Percentiles rank a stretch among this genome's conserved stretches.
Evolutionary conservation across 1,140 invertebrate genomes (phyloP).

Genomic region (Drosophila neocordata): DNA sequence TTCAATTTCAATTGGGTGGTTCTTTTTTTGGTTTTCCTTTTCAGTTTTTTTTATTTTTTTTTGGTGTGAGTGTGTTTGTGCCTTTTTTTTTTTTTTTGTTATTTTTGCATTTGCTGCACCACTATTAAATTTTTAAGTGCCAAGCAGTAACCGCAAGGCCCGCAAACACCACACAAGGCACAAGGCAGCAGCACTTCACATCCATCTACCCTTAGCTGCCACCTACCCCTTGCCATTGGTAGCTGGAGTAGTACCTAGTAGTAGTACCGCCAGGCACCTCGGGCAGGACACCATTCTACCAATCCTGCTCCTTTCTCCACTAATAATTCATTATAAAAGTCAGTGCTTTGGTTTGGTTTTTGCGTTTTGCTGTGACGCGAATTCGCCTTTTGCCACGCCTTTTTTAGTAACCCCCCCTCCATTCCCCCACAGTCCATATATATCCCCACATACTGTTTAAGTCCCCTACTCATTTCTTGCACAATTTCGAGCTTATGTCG

Average conservation of each 20-base stretch:
- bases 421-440: no score
- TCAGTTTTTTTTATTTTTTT: slow-evolving; percentile 20
- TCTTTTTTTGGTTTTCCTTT: background rate
- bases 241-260: background rate
- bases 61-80: slow-evolving; percentile 3
- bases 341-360: slow-evolving; percentile 79
- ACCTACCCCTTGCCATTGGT: background rate
- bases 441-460: background rate
- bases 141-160: slow-evolving; percentile 66
- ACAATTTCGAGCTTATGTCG: slow-evolving; percentile 70
- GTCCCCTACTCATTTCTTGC: background rate
- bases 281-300: slow-evolving; percentile 13
- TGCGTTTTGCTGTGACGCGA: slow-evolving; percentile 76
- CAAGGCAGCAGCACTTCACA: background rate
- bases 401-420: background rate
- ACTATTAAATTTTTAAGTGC: slow-evolving; percentile 80
- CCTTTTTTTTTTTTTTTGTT: slow-evolving; percentile 13
- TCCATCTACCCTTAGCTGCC: background rate
- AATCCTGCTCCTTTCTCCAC: slow-evolving; percentile 40
- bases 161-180: slow-evolving; percentile 72
- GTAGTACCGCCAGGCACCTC: slow-evolving; percentile 32
- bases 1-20: slow-evolving; percentile 1
- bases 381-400: slow-evolving; percentile 48
- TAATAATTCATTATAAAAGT: slow-evolving; percentile 82
- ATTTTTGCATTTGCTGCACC: slow-evolving; percentile 51